Evolutionary conservation across 2,888 invertebrate species (phyloP), one percentile per base, ranked within the genome.

Genomic region (Crioceris asparagi): DNA sequence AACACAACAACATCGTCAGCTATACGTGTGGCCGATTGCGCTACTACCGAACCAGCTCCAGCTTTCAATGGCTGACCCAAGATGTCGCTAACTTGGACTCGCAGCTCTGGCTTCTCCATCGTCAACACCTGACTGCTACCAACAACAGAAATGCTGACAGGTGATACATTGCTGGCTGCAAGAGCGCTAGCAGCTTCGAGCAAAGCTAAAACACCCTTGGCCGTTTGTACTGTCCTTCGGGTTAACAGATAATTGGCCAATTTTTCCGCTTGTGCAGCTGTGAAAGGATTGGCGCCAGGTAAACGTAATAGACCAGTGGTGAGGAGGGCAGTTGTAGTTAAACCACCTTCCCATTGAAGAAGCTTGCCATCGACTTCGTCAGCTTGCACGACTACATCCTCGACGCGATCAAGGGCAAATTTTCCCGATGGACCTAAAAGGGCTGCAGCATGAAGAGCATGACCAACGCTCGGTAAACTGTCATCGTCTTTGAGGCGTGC

Each of bases 311-410:
- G 46, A 16, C 77, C 75, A 11, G 73, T 69, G 2, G 80, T 63
- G 18, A 80, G 54, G 18, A 75, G 57, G 0, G 77, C 75, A 1
- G 88, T 88, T 30, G 82, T 78, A 2, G 84, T 83, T 34, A 92
- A 69, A 6, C 90, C 90, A 18, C 90, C 88, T 62, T 96, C 96
- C 64, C 92, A 96, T 68, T 94, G 86, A 43, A 91, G 68, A 52
- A 83, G 79, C 54, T 77, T 78, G 8, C 85, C 82, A 65, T 94
- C 88, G 18, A 59, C 83, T 71, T 96, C 94, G 66, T 97, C 96
- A 2, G 94, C 94, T 56, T 94, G 92, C 3, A 87, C 81, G 41
- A 96, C 70, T n/a, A 87, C 83, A 60, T 93, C 91, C 64, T 93
- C 92, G 16, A 93, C 80, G 36, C 86, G 78, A 41, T 84, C 78